Percentiles rank a stretch among this genome's conserved stretches.
These are phyloP conservation scores for Polypedilum pembai DNA, from an alignment of 1,140 invertebrate genomes.

Conservation along the genomic window DNA sequence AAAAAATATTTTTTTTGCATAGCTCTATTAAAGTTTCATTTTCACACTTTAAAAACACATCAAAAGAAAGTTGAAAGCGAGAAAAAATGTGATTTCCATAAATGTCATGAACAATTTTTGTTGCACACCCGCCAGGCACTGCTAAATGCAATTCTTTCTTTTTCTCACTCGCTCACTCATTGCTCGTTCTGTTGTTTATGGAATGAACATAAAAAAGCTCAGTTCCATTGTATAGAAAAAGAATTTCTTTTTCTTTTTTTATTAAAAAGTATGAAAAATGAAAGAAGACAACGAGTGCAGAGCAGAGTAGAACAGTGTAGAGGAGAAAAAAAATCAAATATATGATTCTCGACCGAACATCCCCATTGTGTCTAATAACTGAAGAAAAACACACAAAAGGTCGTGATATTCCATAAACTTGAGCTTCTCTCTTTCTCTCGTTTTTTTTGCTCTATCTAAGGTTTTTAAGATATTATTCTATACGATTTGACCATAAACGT, in stretches of 20 bases:
- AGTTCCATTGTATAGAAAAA: not conserved
- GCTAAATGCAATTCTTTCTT: not conserved
- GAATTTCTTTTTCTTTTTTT: not conserved
- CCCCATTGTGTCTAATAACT: slow-evolving; percentile 26
- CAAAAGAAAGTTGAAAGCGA: too few relatives aligned
- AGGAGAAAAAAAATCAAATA: slow-evolving; percentile 15
- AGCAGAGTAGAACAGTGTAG: not conserved
- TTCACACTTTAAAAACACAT: too few relatives aligned
- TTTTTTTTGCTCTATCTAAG: not conserved
- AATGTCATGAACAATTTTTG: too few relatives aligned
- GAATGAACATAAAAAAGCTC: slow-evolving; percentile 3
- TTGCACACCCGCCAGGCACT: too few relatives aligned
- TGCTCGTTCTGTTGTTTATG: not conserved
- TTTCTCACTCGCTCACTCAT: not conserved
- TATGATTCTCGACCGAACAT: slow-evolving; percentile 27
- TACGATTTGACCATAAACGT: slow-evolving; percentile 22
- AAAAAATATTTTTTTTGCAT: too few relatives aligned
- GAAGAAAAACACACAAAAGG: slow-evolving; percentile 24
- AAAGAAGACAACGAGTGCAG: not conserved
- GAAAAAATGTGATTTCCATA: too few relatives aligned
- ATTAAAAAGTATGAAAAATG: not conserved
- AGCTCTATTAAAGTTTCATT: too few relatives aligned
- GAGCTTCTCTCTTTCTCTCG: not conserved
- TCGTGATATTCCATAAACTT: slow-evolving; percentile 23
- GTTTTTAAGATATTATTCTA: not conserved